Conservation (phyloP, 2,797 vertebrate species). For the Sebastes umbrosus region DNA sequence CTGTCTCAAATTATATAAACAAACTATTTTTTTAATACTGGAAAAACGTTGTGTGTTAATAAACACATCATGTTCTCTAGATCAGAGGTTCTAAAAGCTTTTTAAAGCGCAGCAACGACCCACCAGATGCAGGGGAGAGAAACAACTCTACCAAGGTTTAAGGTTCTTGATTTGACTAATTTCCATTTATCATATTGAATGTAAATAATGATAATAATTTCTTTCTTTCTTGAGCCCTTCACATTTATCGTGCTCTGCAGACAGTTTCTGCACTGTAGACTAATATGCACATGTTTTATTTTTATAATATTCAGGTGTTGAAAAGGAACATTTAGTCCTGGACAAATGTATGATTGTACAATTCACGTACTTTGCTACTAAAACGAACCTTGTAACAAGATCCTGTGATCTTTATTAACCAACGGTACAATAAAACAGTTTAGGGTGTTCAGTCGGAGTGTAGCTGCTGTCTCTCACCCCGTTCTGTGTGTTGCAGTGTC, state of each 20-base stretch:
- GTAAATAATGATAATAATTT: background rate
- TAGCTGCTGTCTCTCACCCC: slow-evolving; percentile 77
- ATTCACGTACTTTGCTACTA: background rate
- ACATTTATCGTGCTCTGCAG: background rate
- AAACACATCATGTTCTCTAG: background rate
- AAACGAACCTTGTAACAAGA: background rate
- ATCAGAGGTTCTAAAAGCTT: background rate
- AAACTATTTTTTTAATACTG: background rate
- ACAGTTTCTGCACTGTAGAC: background rate
- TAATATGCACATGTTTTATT: background rate
- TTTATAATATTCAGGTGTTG: background rate
- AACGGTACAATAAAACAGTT: background rate
- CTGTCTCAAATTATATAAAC: background rate
- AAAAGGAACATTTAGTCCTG: background rate
- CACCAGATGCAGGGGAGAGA: background rate
- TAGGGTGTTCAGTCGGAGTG: background rate
- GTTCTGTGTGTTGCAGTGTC: slow-evolving; percentile 91
- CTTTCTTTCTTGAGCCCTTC: background rate
- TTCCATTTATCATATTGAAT: background rate
- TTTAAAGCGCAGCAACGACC: background rate
- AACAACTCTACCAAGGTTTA: background rate
- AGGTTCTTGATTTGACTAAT: background rate
- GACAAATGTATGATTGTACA: background rate
- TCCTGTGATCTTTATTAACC: background rate
- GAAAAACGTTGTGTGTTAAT: too few relatives aligned